phyloP scores from a whole-genome alignment of 2,797 vertebrate species.

The Synanceia verrucosa region DNA sequence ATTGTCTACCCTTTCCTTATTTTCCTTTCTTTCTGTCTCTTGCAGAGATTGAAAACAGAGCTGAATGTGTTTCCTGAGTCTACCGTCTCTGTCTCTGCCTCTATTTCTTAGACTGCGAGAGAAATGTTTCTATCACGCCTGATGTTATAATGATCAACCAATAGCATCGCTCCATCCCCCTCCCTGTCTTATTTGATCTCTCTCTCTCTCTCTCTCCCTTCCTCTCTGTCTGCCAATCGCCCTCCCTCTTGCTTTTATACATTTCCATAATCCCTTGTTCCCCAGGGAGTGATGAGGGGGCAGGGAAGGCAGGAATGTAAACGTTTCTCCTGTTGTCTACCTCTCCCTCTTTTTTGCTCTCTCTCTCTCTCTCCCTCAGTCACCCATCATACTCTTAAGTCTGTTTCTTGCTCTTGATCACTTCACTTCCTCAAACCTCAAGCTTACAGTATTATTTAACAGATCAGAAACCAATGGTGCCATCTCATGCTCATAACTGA shows the following conservation, averaged over 20 bases:
- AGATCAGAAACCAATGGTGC: slow-evolving; percentile 11
- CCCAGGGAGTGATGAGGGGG: slow-evolving; percentile 74
- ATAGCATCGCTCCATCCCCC: slow-evolving; percentile 68
- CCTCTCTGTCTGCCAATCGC: slow-evolving; percentile 47
- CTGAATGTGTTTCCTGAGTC: slow-evolving; percentile 62
- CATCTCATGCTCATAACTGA: background rate
- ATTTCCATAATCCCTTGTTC: slow-evolving; percentile 78
- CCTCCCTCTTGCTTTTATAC: slow-evolving; percentile 60
- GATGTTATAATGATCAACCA: slow-evolving; percentile 72
- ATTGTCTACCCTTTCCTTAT: slow-evolving; percentile 21
- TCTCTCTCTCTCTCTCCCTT: slow-evolving; percentile 13
- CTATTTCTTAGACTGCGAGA: slow-evolving; percentile 65
- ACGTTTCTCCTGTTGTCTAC: slow-evolving; percentile 64
- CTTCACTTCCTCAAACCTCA: background rate
- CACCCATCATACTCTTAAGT: background rate
- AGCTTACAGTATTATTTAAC: background rate
- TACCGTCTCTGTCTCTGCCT: slow-evolving; percentile 54
- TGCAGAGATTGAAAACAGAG: slow-evolving; percentile 45
- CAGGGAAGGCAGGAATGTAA: slow-evolving; percentile 74
- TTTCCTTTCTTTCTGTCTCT: slow-evolving; percentile 23
- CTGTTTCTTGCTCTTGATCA: background rate
- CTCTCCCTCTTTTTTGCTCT: slow-evolving; percentile 15
- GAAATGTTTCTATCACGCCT: slow-evolving; percentile 72
- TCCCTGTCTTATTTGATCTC: slow-evolving; percentile 60
- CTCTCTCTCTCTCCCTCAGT: slow-evolving; percentile 23